Evolutionary conservation across 2,888 invertebrate species (phyloP), one percentile per base, ranked within the genome.

Genomic region (Erebia palarica): DNA sequence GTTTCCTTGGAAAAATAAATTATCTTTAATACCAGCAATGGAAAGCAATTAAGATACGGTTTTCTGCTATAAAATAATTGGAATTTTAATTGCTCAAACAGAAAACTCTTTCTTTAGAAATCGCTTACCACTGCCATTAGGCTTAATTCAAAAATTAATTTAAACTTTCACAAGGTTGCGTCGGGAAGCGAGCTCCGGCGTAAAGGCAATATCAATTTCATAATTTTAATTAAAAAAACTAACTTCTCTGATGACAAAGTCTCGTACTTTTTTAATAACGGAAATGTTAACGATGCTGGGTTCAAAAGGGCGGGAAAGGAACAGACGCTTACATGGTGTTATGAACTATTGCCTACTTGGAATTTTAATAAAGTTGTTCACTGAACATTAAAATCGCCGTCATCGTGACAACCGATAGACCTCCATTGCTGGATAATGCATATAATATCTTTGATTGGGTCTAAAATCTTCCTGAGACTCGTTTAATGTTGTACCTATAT

Each of bases 151-250:
- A 93, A 93, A 92, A 92, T 92, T 93, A 92, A 93, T 93, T 93
- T 93, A 90, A 93, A 93, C 91, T 93, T 92, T 89, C 87, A 89
- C 90, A 90, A 93, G 91, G 90, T 89, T 90, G 85, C 84, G 84
- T 82, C 82, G 87, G 86, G 87, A 86, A 87, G 86, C 89, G 88
- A 85, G 84, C 86, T 83, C 84, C 84, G 82, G 83, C 89, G 88
- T 88, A 88, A 92, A 92, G 88, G 92, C 91, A 91, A 92, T 93
- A 93, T 93, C 93, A 93, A 93, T 92, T 92, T 93, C 91, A 93
- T 93, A 92, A 93, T 93, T 94, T 93, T 94, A 93, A 94, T 93
- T 94, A 90, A 93, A 93, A 93, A 92, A 93, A 92, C 91, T 91
- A 89, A 91, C 88, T 91, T 89, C 86, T 84, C 87, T 90, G 91